Evolutionary conservation across 2,113 vertebrate genomes (phyloP).

Genomic region (Aldabrachelys gigantea): DNA sequence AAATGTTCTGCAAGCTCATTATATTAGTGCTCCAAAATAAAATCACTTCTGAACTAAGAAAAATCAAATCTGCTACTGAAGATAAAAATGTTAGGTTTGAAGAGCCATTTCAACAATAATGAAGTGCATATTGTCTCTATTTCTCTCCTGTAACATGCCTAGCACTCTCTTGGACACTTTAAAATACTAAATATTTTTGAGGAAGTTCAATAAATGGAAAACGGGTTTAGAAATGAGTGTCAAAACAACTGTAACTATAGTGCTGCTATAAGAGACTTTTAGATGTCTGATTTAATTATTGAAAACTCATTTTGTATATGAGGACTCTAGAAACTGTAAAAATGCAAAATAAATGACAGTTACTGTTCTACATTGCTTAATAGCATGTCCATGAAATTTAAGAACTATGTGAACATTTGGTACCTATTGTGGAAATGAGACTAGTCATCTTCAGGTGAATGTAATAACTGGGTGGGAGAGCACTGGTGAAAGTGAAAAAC

Average conservation of each 20-base stretch:
- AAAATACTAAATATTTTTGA: background rate
- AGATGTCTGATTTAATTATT: background rate
- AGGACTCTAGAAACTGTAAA: background rate
- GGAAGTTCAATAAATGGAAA: background rate
- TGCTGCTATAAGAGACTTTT: background rate
- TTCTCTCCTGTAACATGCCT: background rate
- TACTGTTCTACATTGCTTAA: background rate
- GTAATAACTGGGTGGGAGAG: background rate
- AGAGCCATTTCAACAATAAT: background rate
- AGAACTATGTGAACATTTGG: background rate
- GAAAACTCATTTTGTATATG: background rate
- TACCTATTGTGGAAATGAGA: background rate
- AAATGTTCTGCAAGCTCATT: background rate
- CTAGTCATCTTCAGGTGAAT: background rate
- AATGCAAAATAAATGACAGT: background rate
- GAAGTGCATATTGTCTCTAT: background rate
- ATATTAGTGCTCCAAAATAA: background rate
- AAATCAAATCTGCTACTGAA: background rate
- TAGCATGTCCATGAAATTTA: background rate
- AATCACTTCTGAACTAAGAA: background rate
- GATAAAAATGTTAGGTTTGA: background rate
- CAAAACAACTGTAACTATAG: background rate
- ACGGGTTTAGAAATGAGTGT: background rate
- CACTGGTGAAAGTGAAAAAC: background rate
- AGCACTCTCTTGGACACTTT: background rate